Base-by-base conservation (phyloP, 2,113 vertebrate genomes). In the Genyomyrus donnyi region DNA sequence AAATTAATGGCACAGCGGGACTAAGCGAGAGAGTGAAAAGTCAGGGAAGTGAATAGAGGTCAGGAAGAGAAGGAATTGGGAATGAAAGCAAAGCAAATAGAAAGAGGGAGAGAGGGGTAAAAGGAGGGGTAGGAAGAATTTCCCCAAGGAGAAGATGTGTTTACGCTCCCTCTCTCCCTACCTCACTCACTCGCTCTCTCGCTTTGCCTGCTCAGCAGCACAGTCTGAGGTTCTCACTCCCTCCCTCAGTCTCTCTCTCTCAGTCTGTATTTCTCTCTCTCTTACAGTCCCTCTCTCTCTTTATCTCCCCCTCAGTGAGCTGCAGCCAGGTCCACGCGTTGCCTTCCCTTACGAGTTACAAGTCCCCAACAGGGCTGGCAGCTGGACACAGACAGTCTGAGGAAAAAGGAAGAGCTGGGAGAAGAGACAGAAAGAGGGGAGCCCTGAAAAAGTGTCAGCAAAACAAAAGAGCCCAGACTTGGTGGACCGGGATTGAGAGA, bases 61-160 rank as follows among this genome's bases (percentile, higher is more conserved):
- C 39, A 17, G n/a, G n/a, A 86, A 27, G 15, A 17, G 48, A 48
- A 86, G 24, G 48, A 52, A 27, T 24, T 77, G 87, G 48, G 11
- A 58, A 48, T 45, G 35, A 91, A 87, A 89, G 74, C 7, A 39
- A 80, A 52, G 49, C 80, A 88, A 58, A 35, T 85, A 58, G 15
- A 1, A 77, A 0, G 62, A 89, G 89, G n/a, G 70, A 77, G 31
- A 62, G 35, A 45, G 19, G n/a, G 19, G 24, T 13, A 27, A 49
- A 39, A n/a, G 35, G 50, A 70, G 45, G 80, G 45, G 87, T 84
- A 89, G 90, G 66, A 17, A 58, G 90, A 87, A 88, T 92, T 90
- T 91, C 92, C 92, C 90, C 89, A 19, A 88, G 90, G 91, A 89
- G 53, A 80, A 42, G n/a, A 66, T 66, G 88, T 52, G 90, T 90